A percentile compares a stretch with the other conserved stretches of the same genome.
phyloP scores from a whole-genome alignment of 2,113 vertebrate genomes.

The Prietella phreatophila region DNA sequence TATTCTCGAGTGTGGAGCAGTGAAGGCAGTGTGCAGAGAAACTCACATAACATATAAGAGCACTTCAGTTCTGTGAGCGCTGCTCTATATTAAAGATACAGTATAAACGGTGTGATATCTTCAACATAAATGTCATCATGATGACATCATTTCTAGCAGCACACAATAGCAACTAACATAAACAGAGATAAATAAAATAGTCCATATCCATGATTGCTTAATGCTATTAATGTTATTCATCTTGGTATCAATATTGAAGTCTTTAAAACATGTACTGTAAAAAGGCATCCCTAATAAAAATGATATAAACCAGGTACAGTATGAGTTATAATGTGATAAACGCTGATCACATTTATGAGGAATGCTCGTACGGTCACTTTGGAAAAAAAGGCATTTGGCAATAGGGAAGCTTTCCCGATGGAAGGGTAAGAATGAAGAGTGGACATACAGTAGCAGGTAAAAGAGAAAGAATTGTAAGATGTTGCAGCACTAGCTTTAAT shows the following conservation, averaged over 20 bases:
- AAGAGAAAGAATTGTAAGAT: neutral
- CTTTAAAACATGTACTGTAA: neutral
- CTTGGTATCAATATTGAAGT: neutral
- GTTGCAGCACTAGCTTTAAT: neutral
- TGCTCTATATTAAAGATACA: neutral
- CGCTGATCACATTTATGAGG: neutral
- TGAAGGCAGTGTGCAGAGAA: neutral
- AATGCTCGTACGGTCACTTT: neutral
- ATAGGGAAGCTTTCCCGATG: neutral
- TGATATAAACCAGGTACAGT: neutral
- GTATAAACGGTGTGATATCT: neutral
- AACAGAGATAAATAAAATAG: neutral
- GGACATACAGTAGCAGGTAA: neutral
- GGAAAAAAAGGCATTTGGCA: neutral
- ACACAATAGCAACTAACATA: neutral
- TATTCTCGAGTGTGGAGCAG: neutral
- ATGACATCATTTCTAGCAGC: neutral
- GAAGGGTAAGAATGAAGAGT: constrained; percentile 19
- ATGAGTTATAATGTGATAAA: neutral
- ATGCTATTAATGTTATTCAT: neutral
- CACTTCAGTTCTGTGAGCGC: neutral
- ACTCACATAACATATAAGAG: neutral
- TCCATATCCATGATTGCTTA: neutral
- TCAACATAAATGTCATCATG: neutral
- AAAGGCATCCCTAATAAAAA: neutral